phyloP scores from a whole-genome alignment of 37 sponge, comb jelly and placozoan species.

The Chondrosia reniformis region DNA sequence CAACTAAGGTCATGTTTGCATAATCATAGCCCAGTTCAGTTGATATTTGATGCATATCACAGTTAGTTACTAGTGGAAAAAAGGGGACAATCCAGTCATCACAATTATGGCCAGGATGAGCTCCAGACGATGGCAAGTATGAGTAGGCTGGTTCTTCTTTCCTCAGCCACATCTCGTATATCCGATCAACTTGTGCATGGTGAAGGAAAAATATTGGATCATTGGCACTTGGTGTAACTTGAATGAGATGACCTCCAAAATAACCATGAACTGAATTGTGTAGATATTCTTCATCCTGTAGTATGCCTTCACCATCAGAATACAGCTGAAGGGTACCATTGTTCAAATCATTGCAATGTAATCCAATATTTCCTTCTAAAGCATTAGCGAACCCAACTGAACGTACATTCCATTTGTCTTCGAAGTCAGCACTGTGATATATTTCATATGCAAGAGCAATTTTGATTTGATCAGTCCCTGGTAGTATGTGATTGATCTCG shows the following conservation, averaged over 20 bases:
- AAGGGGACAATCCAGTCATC: constrained; percentile 49
- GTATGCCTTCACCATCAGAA: background rate
- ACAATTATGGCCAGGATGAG: constrained; percentile 30
- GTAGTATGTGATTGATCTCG: too few relatives aligned
- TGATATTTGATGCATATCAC: constrained; percentile 33
- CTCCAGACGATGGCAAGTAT: background rate
- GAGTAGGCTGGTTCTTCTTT: background rate
- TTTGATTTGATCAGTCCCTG: too few relatives aligned
- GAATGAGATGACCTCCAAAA: constrained; percentile 24
- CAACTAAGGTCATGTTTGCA: too few relatives aligned
- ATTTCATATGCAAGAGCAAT: too few relatives aligned
- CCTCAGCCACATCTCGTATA: constrained; percentile 49
- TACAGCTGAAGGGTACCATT: too few relatives aligned
- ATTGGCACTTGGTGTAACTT: constrained; percentile 45
- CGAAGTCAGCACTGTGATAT: too few relatives aligned
- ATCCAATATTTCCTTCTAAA: too few relatives aligned
- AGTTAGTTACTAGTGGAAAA: constrained; percentile 52
- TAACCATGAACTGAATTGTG: constrained; percentile 14
- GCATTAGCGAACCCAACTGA: too few relatives aligned
- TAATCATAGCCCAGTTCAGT: constrained; percentile 42
- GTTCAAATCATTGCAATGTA: too few relatives aligned
- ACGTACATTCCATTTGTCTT: too few relatives aligned
- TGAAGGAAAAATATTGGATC: constrained; percentile 71
- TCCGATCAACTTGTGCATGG: constrained; percentile 55
- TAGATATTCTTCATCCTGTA: background rate